Conservation (phyloP, 2,113 vertebrate species). For the Electrona antarctica region DNA sequence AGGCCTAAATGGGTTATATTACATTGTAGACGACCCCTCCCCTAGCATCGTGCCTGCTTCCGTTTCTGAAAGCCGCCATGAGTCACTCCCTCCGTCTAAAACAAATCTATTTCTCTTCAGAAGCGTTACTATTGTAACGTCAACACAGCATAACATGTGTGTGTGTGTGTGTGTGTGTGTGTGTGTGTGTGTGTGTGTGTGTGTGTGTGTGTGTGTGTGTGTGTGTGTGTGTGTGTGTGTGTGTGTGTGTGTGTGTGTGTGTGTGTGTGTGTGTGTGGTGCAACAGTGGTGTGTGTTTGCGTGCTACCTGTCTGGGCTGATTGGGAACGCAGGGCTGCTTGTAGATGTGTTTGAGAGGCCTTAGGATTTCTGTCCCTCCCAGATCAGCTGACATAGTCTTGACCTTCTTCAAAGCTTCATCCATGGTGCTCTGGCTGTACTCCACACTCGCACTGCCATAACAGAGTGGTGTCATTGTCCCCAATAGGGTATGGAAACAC, state of each 20-base stretch:
- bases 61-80: too few species aligned
- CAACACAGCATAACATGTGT: too few species aligned
- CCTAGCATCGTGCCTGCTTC: too few species aligned
- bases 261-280: background rate
- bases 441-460: conserved; percentile 79
- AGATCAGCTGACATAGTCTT: conserved; percentile 70
- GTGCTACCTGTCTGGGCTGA: conserved; percentile 79
- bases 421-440: conserved; percentile 81
- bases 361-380: conserved; percentile 84
- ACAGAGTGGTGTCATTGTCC: background rate
- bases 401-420: conserved; percentile 75
- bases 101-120: too few species aligned
- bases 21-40: too few species aligned
- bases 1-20: too few species aligned
- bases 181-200: conserved; percentile 8
- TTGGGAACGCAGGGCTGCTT: conserved; percentile 63
- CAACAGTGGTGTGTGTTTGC: too few species aligned
- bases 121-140: too few species aligned
- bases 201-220: conserved; percentile 6
- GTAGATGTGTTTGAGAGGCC: conserved; percentile 80
- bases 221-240: background rate
- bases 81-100: too few species aligned
- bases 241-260: background rate
- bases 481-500: background rate
- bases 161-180: background rate